Evolutionary conservation across 2,797 vertebrate species (phyloP).

Genomic region (Acanthiza pusilla): DNA sequence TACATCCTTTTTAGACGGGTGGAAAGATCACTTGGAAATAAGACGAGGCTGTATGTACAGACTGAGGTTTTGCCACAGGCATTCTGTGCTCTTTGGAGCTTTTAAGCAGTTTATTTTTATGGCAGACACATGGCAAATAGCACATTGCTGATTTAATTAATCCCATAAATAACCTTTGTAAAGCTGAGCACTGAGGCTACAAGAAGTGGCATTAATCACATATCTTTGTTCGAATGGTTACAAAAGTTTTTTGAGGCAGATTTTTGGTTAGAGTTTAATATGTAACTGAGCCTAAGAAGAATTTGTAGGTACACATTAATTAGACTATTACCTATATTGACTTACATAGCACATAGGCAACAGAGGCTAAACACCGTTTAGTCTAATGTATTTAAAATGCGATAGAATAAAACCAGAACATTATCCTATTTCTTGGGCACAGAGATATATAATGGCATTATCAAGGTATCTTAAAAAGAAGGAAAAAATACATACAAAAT

Average conservation of each 20-base stretch:
- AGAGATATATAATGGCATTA: not conserved
- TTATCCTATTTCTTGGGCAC: not conserved
- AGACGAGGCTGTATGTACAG: not conserved
- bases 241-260: not conserved
- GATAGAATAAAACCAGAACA: not conserved
- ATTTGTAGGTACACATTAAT: not conserved
- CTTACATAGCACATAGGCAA: not conserved
- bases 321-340: not conserved
- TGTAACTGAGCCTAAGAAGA: not conserved
- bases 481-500: too few relatives aligned
- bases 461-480: not conserved
- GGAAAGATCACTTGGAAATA: not conserved
- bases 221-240: not conserved
- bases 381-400: not conserved
- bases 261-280: not conserved
- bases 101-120: not conserved
- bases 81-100: not conserved
- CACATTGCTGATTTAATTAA: not conserved
- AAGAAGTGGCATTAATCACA: not conserved
- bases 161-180: not conserved
- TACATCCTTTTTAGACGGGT: not conserved
- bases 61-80: not conserved
- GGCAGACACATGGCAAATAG: not conserved
- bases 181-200: not conserved
- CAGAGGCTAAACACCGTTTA: not conserved